These are phyloP conservation scores for Agrochola lychnidis DNA, from an alignment of 2,888 invertebrate genomes.

Conservation along the genomic window DNA sequence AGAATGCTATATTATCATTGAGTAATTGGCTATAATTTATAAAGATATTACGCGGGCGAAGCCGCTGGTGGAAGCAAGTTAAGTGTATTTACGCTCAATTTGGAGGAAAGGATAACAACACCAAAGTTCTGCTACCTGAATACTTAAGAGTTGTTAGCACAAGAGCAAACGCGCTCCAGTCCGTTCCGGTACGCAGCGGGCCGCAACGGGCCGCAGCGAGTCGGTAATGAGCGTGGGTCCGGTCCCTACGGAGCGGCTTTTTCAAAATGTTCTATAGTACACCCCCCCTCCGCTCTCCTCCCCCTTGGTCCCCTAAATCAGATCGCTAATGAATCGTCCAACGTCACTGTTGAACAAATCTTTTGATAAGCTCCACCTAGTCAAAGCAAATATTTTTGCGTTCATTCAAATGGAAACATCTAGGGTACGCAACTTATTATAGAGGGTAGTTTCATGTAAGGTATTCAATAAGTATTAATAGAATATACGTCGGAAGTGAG, in stretches of 20 bases:
- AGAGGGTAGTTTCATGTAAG: constrained; percentile 1
- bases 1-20: too few species aligned
- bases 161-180: constrained; percentile 18
- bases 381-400: neutral
- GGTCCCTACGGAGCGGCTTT: constrained; percentile 39
- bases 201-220: constrained; percentile 2
- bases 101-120: constrained; percentile 35
- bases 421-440: neutral
- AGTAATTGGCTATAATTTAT: too few species aligned
- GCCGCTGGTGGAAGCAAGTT: neutral
- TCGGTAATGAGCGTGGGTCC: constrained; percentile 40
- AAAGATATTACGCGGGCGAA: neutral
- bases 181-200: neutral
- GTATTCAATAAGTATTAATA: constrained; percentile 9
- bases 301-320: constrained; percentile 21
- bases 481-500: neutral
- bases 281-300: neutral
- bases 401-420: constrained; percentile 9
- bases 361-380: constrained; percentile 18
- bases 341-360: constrained; percentile 13
- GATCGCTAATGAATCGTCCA: constrained; percentile 47
- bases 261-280: constrained; percentile 33
- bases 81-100: constrained; percentile 42
- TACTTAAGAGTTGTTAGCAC: constrained; percentile 43
- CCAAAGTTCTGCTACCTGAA: constrained; percentile 29